Evolutionary conservation across 2,797 vertebrate species (phyloP), one percentile per base, ranked within the genome.

Genomic region (Poliocrania exsul): DNA sequence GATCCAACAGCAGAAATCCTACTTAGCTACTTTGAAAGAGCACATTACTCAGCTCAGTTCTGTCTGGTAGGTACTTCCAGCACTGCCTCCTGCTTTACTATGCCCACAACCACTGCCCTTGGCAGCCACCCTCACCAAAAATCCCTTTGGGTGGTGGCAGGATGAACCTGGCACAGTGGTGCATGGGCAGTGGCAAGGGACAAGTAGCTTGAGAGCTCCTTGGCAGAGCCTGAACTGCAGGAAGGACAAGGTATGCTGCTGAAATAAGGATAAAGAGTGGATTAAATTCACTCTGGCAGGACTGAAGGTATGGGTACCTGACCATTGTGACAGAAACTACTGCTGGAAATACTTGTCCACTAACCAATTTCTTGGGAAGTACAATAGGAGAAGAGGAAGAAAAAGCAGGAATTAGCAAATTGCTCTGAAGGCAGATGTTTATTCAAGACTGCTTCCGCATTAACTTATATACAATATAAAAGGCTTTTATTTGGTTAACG

Each of bases 121-220:
- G 14, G 56, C 53, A 78, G 57, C 38, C 72, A 23, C 42, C 21
- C 4, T 14, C 58, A 15, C 44, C 37, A 9, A 23, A 25, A 31
- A 58, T 5, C 38, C n/a, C 25, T 56, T 9, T 14, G 78, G 56
- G 37, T 4, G 37, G 21, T 11, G 19, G 61, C 2, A 31, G 16
- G 2, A 4, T 0, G 29, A 56, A 29, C 28, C 10, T 6, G 37
- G 44, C 67, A 61, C 16, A 14, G 31, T 1, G 1, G 12, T 8
- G 35, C 16, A 24, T 1, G 1, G 28, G n/a, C 38, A 38, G 50
- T 1, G 6, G 37, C 33, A 44, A 19, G 26, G 65, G 28, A n/a
- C 25, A 33, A 19, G 49, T 35, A 67, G 62, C 37, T 47, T 19
- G 21, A 29, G 62, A 54, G 44, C 50, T 54, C 80, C 37, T 23